Conservation (phyloP, 2,113 vertebrate genomes). For the Hemibates koningsi region DNA sequence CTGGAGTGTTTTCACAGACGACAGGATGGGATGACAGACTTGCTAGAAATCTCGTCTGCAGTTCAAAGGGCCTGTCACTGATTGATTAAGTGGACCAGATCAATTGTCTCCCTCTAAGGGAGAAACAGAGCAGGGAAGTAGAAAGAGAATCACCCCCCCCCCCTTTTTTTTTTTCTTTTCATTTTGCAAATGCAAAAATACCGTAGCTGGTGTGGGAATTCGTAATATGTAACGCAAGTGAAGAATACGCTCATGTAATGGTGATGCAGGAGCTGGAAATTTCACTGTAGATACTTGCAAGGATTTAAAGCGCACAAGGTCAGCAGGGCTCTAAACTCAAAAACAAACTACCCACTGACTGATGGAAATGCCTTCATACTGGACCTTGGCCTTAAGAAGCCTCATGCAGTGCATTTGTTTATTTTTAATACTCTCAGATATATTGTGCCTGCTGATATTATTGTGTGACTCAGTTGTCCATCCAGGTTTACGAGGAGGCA, state of each 20-base stretch:
- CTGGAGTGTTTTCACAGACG: constrained; percentile 54
- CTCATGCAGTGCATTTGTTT: constrained; percentile 1
- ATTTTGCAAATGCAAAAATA: not conserved
- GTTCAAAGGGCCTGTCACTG: constrained; percentile 54
- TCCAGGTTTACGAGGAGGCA: constrained; percentile 53
- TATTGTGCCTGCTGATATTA: not conserved
- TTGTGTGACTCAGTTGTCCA: constrained; percentile 1
- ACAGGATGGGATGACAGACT: constrained; percentile 49
- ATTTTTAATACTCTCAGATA: constrained; percentile 31
- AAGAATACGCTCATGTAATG: not conserved
- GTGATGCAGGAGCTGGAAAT: not conserved
- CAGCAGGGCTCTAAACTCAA: not conserved
- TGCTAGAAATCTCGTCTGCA: constrained; percentile 55
- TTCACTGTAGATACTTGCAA: not conserved
- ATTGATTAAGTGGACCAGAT: constrained; percentile 57
- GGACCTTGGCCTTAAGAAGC: not conserved
- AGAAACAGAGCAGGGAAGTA: not conserved
- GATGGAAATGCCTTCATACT: not conserved
- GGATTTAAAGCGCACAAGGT: not conserved
- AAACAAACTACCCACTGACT: not conserved
- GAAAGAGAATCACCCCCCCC: not conserved
- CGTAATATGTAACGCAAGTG: not conserved
- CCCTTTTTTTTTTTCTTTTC: not conserved
- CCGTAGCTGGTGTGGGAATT: not conserved
- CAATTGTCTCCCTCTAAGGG: constrained; percentile 3